Base-by-base conservation (phyloP, 30 jellyfish, hydroid and myxozoan genomes). In the Chironex yamaguchii region DNA sequence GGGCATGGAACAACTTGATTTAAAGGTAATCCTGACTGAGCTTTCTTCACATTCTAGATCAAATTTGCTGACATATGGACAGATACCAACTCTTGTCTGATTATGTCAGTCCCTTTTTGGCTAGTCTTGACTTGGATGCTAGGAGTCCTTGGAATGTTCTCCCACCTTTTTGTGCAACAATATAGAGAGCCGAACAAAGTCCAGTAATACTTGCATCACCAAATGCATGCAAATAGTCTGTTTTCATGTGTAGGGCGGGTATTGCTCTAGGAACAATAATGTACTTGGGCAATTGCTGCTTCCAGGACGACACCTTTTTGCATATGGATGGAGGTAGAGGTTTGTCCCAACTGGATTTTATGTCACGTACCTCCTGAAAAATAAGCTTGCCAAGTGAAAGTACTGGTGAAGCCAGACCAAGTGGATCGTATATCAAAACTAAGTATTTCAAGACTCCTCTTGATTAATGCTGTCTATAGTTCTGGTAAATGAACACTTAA, bases 191-290 rank as follows among this genome's bases (percentile, higher is more conserved):
- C 9, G 58, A 42, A 21, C 81, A 80, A 31, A 53, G 3, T 67
- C 88, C 91, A 25, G 30, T 67, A 58, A 42, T 82, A 35, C 92
- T 29, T 24, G 91, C 90, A 69, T 82, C 92, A 17, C 83, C 92
- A 67, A 82, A 82, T 14, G 52, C 84, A 82, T 82, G 81, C 12
- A 82, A 13, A 29, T 49, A 13, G 28, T 68, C 2, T 30, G 52
- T 82, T 26, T 67, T 68, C 58, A 29, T 51, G 24, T 30, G n/a
- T 48, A 65, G 21, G 17, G 52, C 32, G 31, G 67, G 27, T 62
- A 62, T 80, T 3, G 90, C 17, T 80, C 90, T 13, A 0, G 89
- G 90, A 9, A 51, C 51, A 24, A 23, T 81, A 20, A 81, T 28
- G 3, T 23, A 21, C 32, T 20, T 35, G 21, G 81, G 89, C 30